A percentile compares a stretch with the other conserved stretches of the same genome.
phyloP scores from a whole-genome alignment of 2,888 invertebrate genomes.

The Dioctria rufipes region DNA sequence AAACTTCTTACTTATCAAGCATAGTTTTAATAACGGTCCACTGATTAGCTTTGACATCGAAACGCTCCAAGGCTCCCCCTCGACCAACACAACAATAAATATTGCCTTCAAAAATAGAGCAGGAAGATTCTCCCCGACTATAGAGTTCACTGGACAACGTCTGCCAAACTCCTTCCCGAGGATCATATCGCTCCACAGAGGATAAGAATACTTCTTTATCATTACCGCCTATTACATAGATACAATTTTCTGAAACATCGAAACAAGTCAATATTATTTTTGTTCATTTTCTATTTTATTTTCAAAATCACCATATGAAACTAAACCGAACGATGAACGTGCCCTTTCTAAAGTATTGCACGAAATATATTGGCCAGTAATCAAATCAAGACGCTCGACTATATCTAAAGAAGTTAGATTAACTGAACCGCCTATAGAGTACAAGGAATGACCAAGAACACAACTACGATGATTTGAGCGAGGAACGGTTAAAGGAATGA shows the following conservation, averaged over 20 bases:
- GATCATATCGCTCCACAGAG: constrained; percentile 58
- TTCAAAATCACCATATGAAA: constrained; percentile 45
- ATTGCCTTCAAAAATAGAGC: constrained; percentile 55
- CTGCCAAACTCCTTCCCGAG: constrained; percentile 58
- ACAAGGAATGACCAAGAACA: constrained; percentile 55
- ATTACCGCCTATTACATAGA: constrained; percentile 58
- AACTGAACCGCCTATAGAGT: constrained; percentile 57
- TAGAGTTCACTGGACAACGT: constrained; percentile 49
- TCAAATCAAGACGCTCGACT: constrained; percentile 58
- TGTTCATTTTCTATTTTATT: background rate
- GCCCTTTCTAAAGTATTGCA: constrained; percentile 48
- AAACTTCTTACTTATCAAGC: constrained; percentile 53
- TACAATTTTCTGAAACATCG: constrained; percentile 19
- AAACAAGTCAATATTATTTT: background rate
- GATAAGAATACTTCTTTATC: constrained; percentile 50
- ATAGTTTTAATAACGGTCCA: constrained; percentile 59
- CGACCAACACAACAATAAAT: constrained; percentile 58
- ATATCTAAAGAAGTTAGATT: constrained; percentile 48
- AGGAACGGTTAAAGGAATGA: constrained; percentile 57
- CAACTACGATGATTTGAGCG: constrained; percentile 60
- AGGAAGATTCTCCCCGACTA: constrained; percentile 52
- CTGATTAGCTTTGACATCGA: constrained; percentile 57
- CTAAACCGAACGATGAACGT: constrained; percentile 58
- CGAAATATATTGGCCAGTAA: constrained; percentile 37
- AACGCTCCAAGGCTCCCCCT: constrained; percentile 56